These are phyloP conservation scores for Anabas testudineus DNA, from an alignment of 2,797 vertebrate genomes.

Conservation along the genomic window DNA sequence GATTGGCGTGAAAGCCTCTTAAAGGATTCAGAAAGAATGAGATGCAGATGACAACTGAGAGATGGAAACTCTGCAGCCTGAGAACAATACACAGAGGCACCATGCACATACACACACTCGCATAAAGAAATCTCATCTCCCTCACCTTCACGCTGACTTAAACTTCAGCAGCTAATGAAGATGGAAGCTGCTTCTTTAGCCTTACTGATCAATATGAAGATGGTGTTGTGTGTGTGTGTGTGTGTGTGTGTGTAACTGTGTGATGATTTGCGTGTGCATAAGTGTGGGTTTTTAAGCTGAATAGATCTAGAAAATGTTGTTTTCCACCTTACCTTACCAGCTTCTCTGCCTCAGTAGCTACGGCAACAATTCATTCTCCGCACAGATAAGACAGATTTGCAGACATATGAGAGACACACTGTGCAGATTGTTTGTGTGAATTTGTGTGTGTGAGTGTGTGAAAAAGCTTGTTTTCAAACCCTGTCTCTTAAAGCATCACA, in stretches of 20 bases:
- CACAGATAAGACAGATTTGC: slow-evolving; percentile 16
- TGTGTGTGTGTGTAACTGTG: neutral
- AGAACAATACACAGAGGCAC: slow-evolving; percentile 41
- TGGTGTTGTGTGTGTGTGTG: neutral
- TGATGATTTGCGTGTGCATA: slow-evolving; percentile 3
- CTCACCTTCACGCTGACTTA: slow-evolving; percentile 69
- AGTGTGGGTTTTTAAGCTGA: slow-evolving; percentile 33
- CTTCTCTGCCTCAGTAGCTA: slow-evolving; percentile 24
- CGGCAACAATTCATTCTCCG: slow-evolving; percentile 26
- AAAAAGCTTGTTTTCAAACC: neutral
- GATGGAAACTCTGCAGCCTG: slow-evolving; percentile 41
- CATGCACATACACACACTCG: slow-evolving; percentile 10
- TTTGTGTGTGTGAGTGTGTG: neutral
- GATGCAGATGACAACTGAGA: slow-evolving; percentile 58
- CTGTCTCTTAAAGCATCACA: neutral
- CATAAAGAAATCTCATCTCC: slow-evolving; percentile 36
- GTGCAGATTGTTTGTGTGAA: slow-evolving; percentile 10
- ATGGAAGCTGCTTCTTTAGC: slow-evolving; percentile 56
- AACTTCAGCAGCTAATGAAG: slow-evolving; percentile 57
- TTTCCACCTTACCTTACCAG: slow-evolving; percentile 14
- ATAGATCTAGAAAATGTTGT: slow-evolving; percentile 34
- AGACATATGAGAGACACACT: slow-evolving; percentile 1
- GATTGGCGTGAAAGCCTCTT: slow-evolving; percentile 65
- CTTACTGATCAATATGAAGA: slow-evolving; percentile 52
- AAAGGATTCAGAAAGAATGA: slow-evolving; percentile 61